These are phyloP conservation scores for Chrysomallon squamiferum DNA, from an alignment of 1,140 invertebrate species.

Conservation along the genomic window DNA sequence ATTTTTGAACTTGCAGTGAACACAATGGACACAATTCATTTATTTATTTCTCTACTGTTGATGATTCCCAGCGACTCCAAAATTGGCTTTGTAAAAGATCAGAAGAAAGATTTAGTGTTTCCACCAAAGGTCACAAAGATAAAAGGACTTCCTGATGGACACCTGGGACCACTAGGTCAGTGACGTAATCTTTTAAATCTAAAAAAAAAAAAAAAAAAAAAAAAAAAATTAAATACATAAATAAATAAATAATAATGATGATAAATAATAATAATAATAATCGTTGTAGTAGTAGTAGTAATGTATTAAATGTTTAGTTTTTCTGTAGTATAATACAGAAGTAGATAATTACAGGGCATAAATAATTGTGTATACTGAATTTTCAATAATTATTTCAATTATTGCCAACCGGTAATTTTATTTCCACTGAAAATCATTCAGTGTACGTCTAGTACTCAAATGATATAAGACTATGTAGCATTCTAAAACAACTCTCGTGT, in stretches of 20 bases:
- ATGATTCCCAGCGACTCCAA: not conserved
- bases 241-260: not conserved
- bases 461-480: too few species aligned
- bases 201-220: not conserved
- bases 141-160: not conserved
- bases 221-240: not conserved
- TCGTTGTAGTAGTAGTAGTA: not conserved
- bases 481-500: too few species aligned
- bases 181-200: not conserved
- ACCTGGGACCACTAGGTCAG: not conserved
- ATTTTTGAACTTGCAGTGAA: too few species aligned
- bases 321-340: not conserved
- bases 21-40: not conserved
- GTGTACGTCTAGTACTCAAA: too few species aligned
- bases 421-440: too few species aligned
- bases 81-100: conserved; percentile 2
- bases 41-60: not conserved
- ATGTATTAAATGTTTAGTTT: not conserved
- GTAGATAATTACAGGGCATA: not conserved
- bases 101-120: not conserved
- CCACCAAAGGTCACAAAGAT: not conserved
- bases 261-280: not conserved
- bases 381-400: too few species aligned
- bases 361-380: not conserved
- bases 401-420: too few species aligned